phyloP scores from a whole-genome alignment of 2,797 vertebrate species.

The Myripristis murdjan region DNA sequence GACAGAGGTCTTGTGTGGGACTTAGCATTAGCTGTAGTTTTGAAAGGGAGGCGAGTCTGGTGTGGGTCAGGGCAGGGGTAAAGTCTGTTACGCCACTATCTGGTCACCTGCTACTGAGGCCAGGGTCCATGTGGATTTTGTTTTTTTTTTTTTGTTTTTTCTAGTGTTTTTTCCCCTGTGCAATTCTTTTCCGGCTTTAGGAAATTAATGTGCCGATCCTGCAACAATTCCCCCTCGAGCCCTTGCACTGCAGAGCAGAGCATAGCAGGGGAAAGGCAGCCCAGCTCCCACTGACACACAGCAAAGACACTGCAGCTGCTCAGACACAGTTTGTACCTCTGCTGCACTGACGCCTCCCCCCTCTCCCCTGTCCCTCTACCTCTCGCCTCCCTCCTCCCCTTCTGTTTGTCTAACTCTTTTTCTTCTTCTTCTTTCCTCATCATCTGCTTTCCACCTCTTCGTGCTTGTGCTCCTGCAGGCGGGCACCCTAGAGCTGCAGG shows the following conservation, averaged over 20 bases:
- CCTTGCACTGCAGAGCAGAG: constrained; percentile 47
- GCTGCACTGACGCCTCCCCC: constrained; percentile 22
- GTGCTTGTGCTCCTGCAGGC: constrained; percentile 74
- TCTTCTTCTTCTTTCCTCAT: constrained; percentile 20
- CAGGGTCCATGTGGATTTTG: constrained; percentile 47
- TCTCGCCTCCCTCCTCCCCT: constrained; percentile 3
- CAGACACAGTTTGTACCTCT: constrained; percentile 40
- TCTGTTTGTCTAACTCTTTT: constrained; percentile 3
- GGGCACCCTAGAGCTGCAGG: constrained; percentile 81
- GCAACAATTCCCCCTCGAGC: constrained; percentile 43
- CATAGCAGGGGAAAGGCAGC: constrained; percentile 34
- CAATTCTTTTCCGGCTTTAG: constrained; percentile 36
- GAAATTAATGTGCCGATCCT: constrained; percentile 52
- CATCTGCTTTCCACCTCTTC: constrained; percentile 35
- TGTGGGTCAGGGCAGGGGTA: neutral
- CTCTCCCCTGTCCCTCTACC: constrained; percentile 4
- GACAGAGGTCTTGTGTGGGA: constrained; percentile 41
- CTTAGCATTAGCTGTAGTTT: constrained; percentile 16
- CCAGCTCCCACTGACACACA: constrained; percentile 36
- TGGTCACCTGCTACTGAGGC: constrained; percentile 42
- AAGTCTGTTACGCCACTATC: constrained; percentile 19
- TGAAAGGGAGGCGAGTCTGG: neutral
- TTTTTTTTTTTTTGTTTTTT: too few species aligned
- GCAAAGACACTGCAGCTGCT: constrained; percentile 43
- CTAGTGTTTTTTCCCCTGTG: neutral